Percentiles rank a stretch among this genome's conserved stretches.
Evolutionary conservation across 2,797 vertebrate genomes (phyloP).

Genomic region (Botia kubotai): DNA sequence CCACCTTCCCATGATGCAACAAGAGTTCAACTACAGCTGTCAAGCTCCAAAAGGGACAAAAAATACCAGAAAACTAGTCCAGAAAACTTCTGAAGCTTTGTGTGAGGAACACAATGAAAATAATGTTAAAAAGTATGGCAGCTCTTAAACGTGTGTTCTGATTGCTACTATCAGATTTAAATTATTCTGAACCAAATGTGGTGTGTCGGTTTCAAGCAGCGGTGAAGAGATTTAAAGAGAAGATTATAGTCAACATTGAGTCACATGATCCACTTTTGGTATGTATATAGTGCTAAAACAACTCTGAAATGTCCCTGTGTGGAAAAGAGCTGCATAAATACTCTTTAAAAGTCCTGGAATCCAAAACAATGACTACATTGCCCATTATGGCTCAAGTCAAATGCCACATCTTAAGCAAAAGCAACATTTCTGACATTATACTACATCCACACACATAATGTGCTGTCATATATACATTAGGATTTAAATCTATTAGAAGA

Average conservation of each 20-base stretch:
- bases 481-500: conserved; percentile 26
- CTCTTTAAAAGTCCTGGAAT: too few relatives aligned
- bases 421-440: background rate
- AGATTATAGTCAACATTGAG: too few relatives aligned
- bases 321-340: too few relatives aligned
- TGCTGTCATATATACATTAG: conserved; percentile 8
- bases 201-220: too few relatives aligned
- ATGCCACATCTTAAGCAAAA: background rate
- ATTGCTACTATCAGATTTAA: background rate
- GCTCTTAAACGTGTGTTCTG: background rate
- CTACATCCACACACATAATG: conserved; percentile 5
- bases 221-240: too few relatives aligned
- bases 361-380: too few relatives aligned
- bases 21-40: background rate
- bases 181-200: too few relatives aligned
- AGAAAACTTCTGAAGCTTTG: background rate
- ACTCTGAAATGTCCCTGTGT: too few relatives aligned
- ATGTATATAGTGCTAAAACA: too few relatives aligned
- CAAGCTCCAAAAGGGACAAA: background rate
- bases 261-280: too few relatives aligned
- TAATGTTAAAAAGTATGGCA: too few relatives aligned
- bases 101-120: background rate
- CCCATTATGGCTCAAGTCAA: too few relatives aligned
- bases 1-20: background rate
- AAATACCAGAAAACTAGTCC: background rate